A percentile compares a stretch with the other conserved stretches of the same genome.
phyloP scores from a whole-genome alignment of 2,113 vertebrate species.

The Cyanoderma ruficeps region DNA sequence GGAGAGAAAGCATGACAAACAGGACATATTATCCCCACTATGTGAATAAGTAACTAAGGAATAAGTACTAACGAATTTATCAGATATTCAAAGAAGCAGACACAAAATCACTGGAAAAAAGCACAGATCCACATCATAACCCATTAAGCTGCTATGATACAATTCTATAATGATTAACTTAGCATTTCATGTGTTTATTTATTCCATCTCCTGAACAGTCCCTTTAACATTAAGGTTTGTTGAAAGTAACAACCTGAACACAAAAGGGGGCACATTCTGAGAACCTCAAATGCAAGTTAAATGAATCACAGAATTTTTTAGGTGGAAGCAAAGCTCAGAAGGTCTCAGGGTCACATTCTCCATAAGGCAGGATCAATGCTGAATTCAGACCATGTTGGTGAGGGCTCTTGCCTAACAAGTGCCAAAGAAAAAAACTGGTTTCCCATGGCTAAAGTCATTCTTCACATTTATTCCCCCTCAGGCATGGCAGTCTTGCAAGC shows the following conservation, averaged over 20 bases:
- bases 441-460: background rate
- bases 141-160: background rate
- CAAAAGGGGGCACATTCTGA: background rate
- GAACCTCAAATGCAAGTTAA: background rate
- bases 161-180: background rate
- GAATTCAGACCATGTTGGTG: background rate
- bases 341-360: background rate
- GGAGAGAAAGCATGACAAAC: background rate
- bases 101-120: background rate
- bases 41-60: background rate
- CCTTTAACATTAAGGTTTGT: background rate
- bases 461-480: background rate
- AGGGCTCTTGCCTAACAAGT: background rate
- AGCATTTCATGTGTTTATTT: background rate
- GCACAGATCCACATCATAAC: background rate
- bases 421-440: background rate
- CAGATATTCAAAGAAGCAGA: background rate
- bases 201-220: background rate
- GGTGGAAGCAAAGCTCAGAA: fast-evolving
- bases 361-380: background rate
- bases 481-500: background rate
- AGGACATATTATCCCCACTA: background rate
- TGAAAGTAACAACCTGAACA: background rate
- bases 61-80: background rate
- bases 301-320: background rate